phyloP scores from a whole-genome alignment of 2,888 invertebrate species.

The Ophonus ardosiacus region DNA sequence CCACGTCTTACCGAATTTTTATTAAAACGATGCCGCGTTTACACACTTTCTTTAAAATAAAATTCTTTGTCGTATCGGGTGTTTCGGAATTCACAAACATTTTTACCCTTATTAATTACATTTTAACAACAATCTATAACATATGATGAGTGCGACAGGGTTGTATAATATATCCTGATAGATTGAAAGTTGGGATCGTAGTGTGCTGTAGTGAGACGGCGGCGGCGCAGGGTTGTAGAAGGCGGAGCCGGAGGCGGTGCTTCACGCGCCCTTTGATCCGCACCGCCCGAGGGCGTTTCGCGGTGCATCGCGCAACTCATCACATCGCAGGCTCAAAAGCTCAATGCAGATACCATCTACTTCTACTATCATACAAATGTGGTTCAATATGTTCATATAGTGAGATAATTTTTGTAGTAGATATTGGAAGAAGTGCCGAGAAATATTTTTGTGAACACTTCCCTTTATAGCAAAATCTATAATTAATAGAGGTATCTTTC shows the following conservation, averaged over 20 bases:
- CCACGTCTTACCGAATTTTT: no score
- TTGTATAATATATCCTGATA: not conserved
- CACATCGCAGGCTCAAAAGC: not conserved
- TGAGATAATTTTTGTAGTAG: no score
- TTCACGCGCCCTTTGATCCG: slow-evolving; percentile 60
- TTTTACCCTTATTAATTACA: no score
- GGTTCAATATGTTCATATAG: no score
- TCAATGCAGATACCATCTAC: not conserved
- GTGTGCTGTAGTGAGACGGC: not conserved
- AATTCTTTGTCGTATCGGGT: not conserved
- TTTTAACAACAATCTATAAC: no score
- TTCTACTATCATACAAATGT: not conserved
- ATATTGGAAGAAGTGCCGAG: no score
- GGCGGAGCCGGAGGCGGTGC: slow-evolving; percentile 59
- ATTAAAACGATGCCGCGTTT: no score
- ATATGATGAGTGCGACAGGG: not conserved
- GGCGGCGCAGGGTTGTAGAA: slow-evolving; percentile 35
- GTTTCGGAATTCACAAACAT: no score
- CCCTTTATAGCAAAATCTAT: no score
- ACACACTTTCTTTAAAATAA: not conserved
- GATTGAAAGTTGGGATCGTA: not conserved
- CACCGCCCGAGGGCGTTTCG: slow-evolving; percentile 49
- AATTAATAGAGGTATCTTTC: no score
- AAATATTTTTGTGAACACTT: no score
- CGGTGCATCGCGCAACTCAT: slow-evolving; percentile 19